Evolutionary conservation across 2,888 invertebrate genomes (phyloP).

Genomic region (Litoditis marina): DNA sequence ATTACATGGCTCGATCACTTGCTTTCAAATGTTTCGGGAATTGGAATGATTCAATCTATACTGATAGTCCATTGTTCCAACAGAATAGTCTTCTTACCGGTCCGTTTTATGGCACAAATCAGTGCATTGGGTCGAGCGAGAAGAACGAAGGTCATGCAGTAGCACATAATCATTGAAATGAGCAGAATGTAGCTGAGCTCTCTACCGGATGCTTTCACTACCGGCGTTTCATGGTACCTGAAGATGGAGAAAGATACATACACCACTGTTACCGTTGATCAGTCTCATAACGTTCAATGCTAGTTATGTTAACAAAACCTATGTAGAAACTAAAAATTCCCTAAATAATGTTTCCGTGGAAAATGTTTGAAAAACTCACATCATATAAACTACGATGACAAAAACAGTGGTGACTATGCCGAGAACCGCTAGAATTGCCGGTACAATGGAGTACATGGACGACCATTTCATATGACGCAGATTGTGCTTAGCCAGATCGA

Average conservation of each 20-base stretch:
- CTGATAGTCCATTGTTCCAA: no score
- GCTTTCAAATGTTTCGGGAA: not conserved
- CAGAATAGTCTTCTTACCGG: slow-evolving; percentile 65
- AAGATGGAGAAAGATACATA: slow-evolving; percentile 63
- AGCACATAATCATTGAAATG: slow-evolving; percentile 72
- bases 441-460: slow-evolving; percentile 72
- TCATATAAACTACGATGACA: slow-evolving; percentile 69
- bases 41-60: no score
- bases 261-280: no score
- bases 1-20: no score
- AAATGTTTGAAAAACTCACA: slow-evolving; percentile 27
- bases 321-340: no score
- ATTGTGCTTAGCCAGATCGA: slow-evolving; percentile 33
- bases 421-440: slow-evolving; percentile 68
- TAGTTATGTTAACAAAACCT: no score
- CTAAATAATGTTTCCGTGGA: no score
- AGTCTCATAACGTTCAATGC: no score
- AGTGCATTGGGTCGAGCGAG: slow-evolving; percentile 71
- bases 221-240: slow-evolving; percentile 70
- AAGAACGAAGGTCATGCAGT: slow-evolving; percentile 73
- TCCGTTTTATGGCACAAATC: slow-evolving; percentile 70
- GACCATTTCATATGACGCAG: slow-evolving; percentile 69
- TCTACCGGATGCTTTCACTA: slow-evolving; percentile 74
- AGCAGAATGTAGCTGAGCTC: slow-evolving; percentile 74
- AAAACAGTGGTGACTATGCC: slow-evolving; percentile 69